Evolutionary conservation across 2,888 invertebrate species (phyloP), one percentile per base, ranked within the genome.

Genomic region (Calameuta idolon): DNA sequence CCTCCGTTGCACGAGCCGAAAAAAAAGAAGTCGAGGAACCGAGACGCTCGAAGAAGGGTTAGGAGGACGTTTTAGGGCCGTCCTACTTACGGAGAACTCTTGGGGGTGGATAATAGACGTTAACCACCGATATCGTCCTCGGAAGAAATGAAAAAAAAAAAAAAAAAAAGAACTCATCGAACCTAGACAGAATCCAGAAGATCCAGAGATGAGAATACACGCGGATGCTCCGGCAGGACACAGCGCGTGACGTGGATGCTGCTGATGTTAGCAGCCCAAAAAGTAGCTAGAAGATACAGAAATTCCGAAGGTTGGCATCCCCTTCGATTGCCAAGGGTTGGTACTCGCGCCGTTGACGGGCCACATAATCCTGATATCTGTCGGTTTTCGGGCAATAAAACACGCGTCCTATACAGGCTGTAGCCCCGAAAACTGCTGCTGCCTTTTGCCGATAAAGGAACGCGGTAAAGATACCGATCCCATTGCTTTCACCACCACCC

Each of bases 311-410:
- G 55, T 55, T 55, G 55, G 23, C 55, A 55, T 55, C 55, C 23
- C 55, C 55, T 23, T 23, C 55, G 55, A 55, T 55, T 55, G 55
- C 55, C 55, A 23, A 9, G 55, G 55, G 23, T 55, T 9, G 55
- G 55, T 23, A 71, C 78, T 74, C 79, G 76, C 79, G 78, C 78
- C 82, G 81, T 75, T 81, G 83, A 85, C 83, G 84, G 83, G 85
- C 85, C 85, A 85, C 89, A 89, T 91, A 91, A 91, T 91, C 91
- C 91, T 84, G 91, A 93, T 93, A 93, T 93, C 93, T 93, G 92
- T 92, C 92, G 93, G 92, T 93, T 93, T 93, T 93, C 93, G 93
- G 92, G 92, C 93, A 93, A 93, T 93, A 93, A 93, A 93, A 93
- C 93, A 93, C 93, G 92, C 89, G 88, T 87, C 87, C 87, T 86